Base-by-base conservation (phyloP, 2,888 invertebrate species). In the Eumerus sabulonum region DNA sequence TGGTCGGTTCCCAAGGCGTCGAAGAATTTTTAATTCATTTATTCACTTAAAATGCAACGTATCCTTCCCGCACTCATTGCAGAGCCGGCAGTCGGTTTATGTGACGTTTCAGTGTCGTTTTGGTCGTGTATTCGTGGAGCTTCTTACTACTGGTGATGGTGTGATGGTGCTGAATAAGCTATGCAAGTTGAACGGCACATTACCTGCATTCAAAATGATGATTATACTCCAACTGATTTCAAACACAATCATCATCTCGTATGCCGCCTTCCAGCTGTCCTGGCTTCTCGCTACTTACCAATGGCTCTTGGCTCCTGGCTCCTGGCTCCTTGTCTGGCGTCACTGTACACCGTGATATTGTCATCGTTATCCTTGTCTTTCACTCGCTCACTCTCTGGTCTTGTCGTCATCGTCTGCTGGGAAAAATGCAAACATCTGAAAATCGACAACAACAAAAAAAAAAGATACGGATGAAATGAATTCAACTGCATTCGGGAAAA, bases 171-270 rank as follows among this genome's bases (percentile, higher is more conserved):
- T 79, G 74, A 74, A 74, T 79, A 70, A 70, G 68, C 74, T 59
- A 79, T 79, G 74, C 79, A 79, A 79, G 79, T 79, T 79, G 79
- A 79, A 79, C 74, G 74, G 79, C 73, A 79, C 79, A 79, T 79
- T 79, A 79, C 79, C 77, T 27, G 27, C 27, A 27, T 27, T 27
- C 27, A 7, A 27, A 27, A 27, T 27, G 64, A 74, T 74, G 79
- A 74, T 79, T 79, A 68, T 79, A 68, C 70, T 79, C 63, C 74
- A 74, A 79, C 73, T 79, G 74, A 79, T 68, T 79, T 79, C 68
- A 68, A 79, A 74, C 68, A 79, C 74, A 79, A 79, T 79, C 79
- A 79, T 79, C 77, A 79, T 79, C 74, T 79, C 68, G 79, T 74
- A 79, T 79, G 79, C 79, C 73, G 11, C 59, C 74, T 74, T 67